Evolutionary conservation across 2,113 vertebrate genomes (phyloP).

Genomic region (Spea multiplicata): DNA sequence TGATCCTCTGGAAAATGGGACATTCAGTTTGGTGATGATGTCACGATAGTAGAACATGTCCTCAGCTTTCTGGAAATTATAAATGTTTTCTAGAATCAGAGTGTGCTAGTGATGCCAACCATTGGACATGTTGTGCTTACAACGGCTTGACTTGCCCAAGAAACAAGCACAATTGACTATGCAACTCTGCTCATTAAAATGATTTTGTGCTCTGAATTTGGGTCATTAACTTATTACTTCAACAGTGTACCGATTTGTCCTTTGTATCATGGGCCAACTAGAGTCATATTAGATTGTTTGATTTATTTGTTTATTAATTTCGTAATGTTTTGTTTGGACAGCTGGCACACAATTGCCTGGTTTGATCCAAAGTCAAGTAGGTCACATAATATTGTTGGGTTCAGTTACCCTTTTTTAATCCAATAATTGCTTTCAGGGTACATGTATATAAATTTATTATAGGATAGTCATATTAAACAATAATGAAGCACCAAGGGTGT

Average conservation of each 20-base stretch:
- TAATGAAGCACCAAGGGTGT: too few species aligned
- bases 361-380: background rate
- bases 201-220: background rate
- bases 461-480: too few species aligned
- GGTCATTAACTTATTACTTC: background rate
- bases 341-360: background rate
- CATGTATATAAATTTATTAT: too few species aligned
- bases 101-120: background rate
- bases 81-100: background rate
- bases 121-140: background rate
- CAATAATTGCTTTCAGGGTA: too few species aligned
- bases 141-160: too few species aligned
- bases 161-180: background rate
- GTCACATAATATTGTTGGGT: background rate
- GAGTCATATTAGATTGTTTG: background rate
- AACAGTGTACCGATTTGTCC: background rate
- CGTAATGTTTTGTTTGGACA: background rate
- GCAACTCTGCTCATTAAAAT: background rate
- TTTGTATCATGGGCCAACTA: background rate
- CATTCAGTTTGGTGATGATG: too few species aligned
- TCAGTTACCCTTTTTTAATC: too few species aligned
- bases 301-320: background rate
- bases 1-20: too few species aligned
- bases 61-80: too few species aligned
- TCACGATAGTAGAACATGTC: too few species aligned